phyloP scores from a whole-genome alignment of 2,113 vertebrate genomes.

The Cercocebus atys region DNA sequence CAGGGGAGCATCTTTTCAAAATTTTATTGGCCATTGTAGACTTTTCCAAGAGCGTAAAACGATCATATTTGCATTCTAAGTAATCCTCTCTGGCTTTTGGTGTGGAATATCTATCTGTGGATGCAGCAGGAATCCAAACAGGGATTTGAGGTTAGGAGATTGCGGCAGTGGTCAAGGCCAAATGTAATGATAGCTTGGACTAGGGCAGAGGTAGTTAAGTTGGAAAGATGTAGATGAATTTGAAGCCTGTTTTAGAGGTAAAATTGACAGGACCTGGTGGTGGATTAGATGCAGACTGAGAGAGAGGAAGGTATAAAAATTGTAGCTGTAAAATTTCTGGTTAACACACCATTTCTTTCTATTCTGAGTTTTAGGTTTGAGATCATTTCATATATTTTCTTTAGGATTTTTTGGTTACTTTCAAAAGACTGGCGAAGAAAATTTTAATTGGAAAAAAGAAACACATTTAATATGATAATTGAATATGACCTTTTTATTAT shows the following conservation, averaged over 20 bases:
- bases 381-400: not conserved
- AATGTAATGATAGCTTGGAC: not conserved
- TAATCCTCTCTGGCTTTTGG: not conserved
- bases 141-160: not conserved
- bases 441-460: not conserved
- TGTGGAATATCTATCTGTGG: not conserved
- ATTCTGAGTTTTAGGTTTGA: not conserved
- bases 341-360: not conserved
- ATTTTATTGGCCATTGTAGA: not conserved
- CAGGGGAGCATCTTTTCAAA: not conserved
- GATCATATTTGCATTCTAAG: not conserved
- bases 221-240: not conserved
- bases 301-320: not conserved
- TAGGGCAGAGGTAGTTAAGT: not conserved
- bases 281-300: not conserved
- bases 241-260: not conserved
- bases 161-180: not conserved
- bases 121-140: not conserved
- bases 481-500: not conserved
- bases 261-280: not conserved
- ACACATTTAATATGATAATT: not conserved
- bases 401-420: not conserved
- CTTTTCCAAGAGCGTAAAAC: not conserved
- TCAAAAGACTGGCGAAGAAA: slow-evolving; percentile 7
- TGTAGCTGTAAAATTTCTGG: not conserved